Evolutionary conservation across 2,888 invertebrate species (phyloP).

Genomic region (Periphyllus acericola): DNA sequence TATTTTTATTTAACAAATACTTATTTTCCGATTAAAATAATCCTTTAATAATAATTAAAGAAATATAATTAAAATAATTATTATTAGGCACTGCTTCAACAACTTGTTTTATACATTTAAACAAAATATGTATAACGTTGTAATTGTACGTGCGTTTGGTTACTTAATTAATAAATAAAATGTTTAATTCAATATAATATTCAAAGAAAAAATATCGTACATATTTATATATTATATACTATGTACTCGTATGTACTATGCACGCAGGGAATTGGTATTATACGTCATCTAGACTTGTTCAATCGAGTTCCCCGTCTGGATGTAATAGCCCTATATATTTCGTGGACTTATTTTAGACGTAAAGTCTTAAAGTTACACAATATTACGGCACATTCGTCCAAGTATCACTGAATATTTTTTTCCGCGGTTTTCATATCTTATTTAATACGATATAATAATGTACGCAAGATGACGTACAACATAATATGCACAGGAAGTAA

Average conservation of each 20-base stretch:
- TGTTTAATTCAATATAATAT: not conserved
- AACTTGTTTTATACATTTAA: too few relatives aligned
- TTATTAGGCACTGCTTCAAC: too few relatives aligned
- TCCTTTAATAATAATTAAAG: too few relatives aligned
- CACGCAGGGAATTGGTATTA: not conserved
- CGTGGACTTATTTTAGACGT: not conserved
- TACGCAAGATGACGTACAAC: too few relatives aligned
- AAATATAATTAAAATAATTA: too few relatives aligned
- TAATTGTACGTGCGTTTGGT: too few relatives aligned
- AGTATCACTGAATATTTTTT: not conserved
- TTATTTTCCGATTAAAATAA: too few relatives aligned
- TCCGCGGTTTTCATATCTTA: not conserved
- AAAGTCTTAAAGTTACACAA: not conserved
- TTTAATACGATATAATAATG: not conserved
- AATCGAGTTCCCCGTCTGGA: not conserved
- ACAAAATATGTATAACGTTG: too few relatives aligned
- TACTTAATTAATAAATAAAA: not conserved
- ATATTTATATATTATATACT: not conserved
- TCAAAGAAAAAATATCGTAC: not conserved
- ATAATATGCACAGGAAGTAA: too few relatives aligned
- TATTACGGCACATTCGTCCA: not conserved
- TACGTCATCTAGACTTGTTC: not conserved
- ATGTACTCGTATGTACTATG: too few relatives aligned
- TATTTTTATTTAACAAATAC: too few relatives aligned
- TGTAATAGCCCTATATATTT: not conserved